Conservation (phyloP, 2,113 vertebrate species). For the Corvus cornix region DNA sequence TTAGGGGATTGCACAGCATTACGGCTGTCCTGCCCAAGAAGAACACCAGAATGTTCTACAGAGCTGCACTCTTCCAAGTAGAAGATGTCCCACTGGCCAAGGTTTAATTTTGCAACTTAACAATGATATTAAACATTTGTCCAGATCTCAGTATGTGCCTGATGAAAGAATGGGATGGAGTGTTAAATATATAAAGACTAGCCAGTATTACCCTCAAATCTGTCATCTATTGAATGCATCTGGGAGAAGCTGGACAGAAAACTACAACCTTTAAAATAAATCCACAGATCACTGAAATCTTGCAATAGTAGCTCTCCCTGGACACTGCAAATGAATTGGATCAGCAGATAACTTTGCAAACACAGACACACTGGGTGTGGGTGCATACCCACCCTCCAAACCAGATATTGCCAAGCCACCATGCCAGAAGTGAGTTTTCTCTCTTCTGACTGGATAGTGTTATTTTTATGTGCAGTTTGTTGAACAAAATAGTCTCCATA, state of each 20-base stretch:
- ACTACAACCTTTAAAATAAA: slow-evolving; percentile 19
- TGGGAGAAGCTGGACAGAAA: slow-evolving; percentile 28
- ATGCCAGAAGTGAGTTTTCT: slow-evolving; percentile 3
- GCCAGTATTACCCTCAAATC: slow-evolving; percentile 9
- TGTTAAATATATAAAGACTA: slow-evolving; percentile 20
- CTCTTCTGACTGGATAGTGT: background rate
- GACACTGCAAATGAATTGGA: background rate
- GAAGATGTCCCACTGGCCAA: slow-evolving; percentile 2
- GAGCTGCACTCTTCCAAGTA: background rate
- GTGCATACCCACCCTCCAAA: background rate
- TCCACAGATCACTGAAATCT: background rate
- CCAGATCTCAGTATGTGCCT: background rate
- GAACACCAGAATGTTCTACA: background rate
- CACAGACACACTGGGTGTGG: background rate
- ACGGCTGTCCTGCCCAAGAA: background rate
- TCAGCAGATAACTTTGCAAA: slow-evolving; percentile 10
- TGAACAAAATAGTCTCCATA: background rate
- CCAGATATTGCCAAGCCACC: background rate
- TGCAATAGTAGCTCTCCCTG: background rate
- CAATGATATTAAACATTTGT: slow-evolving; percentile 45
- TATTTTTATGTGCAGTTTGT: slow-evolving; percentile 31
- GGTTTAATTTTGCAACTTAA: slow-evolving; percentile 56
- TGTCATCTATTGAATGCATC: slow-evolving; percentile 27
- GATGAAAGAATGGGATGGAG: slow-evolving; percentile 4
- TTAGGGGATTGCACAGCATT: background rate